Evolutionary conservation across 2,113 vertebrate species (phyloP).

Genomic region (Clarias gariepinus): DNA sequence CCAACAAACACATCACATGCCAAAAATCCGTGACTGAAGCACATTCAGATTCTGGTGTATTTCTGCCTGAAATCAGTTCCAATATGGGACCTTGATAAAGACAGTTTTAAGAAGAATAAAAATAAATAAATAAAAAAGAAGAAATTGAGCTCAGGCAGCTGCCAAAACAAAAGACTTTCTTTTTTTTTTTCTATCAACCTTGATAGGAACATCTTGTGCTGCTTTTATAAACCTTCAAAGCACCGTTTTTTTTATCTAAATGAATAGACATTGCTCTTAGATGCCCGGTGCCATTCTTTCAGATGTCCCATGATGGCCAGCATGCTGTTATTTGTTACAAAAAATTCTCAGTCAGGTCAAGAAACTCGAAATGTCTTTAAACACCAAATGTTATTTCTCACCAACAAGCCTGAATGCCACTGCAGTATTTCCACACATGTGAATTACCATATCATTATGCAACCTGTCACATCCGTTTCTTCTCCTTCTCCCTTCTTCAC

Average conservation of each 20-base stretch:
- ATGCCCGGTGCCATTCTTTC: background rate
- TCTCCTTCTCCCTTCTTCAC: background rate
- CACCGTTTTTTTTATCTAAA: background rate
- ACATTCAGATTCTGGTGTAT: background rate
- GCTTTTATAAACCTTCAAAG: background rate
- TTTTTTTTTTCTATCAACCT: background rate
- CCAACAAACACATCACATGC: constrained; percentile 18
- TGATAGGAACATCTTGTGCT: background rate
- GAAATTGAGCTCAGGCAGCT: background rate
- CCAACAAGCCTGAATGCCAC: constrained; percentile 16
- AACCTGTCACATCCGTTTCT: constrained; percentile 14
- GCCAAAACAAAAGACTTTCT: background rate
- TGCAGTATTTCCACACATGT: background rate
- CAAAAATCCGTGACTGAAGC: background rate
- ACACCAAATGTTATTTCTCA: background rate
- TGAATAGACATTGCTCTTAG: background rate
- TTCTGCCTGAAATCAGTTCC: background rate
- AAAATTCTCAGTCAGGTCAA: background rate
- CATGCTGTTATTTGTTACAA: background rate
- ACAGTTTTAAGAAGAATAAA: too few species aligned
- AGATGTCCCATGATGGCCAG: background rate
- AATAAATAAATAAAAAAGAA: too few species aligned
- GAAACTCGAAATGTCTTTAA: background rate
- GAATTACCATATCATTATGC: constrained; percentile 29
- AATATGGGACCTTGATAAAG: background rate